These are phyloP conservation scores for Dendroctonus ponderosae DNA, from an alignment of 1,140 invertebrate species.

Conservation along the genomic window DNA sequence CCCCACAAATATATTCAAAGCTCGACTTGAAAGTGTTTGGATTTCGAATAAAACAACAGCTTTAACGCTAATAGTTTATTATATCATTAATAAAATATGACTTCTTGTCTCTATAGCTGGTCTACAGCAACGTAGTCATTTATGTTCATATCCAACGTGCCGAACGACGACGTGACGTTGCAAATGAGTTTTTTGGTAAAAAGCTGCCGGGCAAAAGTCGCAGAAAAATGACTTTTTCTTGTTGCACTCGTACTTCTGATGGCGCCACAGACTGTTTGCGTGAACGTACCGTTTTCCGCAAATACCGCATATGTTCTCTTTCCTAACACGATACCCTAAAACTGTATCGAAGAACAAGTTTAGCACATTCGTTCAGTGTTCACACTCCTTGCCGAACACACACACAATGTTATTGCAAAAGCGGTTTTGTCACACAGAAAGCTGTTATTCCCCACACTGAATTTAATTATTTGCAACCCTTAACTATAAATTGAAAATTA, in stretches of 20 bases:
- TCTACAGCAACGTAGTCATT: constrained; percentile 1
- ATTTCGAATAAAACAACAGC: too few species aligned
- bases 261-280: constrained; percentile 56
- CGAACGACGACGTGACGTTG: constrained; percentile 30
- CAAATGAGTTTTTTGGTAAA: constrained; percentile 37
- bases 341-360: constrained; percentile 13
- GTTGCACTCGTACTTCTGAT: constrained; percentile 64
- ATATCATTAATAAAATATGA: not conserved
- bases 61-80: too few species aligned
- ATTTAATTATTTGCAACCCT: too few species aligned
- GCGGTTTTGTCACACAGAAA: too few species aligned
- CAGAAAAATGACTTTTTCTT: constrained; percentile 46
- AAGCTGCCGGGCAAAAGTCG: constrained; percentile 35
- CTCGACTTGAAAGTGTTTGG: too few species aligned
- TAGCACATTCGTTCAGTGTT: not conserved
- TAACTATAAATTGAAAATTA: too few species aligned
- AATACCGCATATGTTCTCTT: constrained; percentile 12
- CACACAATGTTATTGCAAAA: too few species aligned
- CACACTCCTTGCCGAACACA: too few species aligned
- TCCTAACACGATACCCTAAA: constrained; percentile 12
- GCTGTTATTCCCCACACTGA: too few species aligned
- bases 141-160: constrained; percentile 11
- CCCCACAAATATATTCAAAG: too few species aligned
- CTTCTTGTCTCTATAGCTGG: too few species aligned
- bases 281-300: constrained; percentile 60